A percentile compares a stretch with the other conserved stretches of the same genome.
Evolutionary conservation across 2,888 invertebrate genomes (phyloP).

Genomic region (Pinctada fucata): DNA sequence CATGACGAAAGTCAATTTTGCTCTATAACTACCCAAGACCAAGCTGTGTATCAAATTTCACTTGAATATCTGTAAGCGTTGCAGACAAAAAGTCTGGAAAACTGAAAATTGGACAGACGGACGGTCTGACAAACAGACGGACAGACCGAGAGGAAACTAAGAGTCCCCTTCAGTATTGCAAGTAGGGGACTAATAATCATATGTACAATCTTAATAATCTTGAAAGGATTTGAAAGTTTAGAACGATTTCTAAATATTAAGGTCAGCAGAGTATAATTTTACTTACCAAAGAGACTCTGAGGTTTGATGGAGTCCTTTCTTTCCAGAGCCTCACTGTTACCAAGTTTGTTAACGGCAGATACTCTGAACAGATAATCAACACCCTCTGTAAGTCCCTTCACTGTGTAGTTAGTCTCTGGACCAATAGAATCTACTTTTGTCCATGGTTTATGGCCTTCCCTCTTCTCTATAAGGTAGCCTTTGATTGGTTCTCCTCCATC

Average conservation of each 20-base stretch:
- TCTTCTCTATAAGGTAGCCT: conserved; percentile 88
- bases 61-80: too few species aligned
- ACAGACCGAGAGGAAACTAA: too few species aligned
- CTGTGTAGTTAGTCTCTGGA: conserved; percentile 78
- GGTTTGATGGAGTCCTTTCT: conserved; percentile 62
- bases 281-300: conserved; percentile 70
- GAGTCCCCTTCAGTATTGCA: too few species aligned
- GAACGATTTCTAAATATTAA: neutral
- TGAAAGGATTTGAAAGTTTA: neutral
- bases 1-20: too few species aligned
- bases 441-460: conserved; percentile 79
- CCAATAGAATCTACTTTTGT: conserved; percentile 49
- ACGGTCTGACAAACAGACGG: too few species aligned
- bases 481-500: conserved; percentile 89
- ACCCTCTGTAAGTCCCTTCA: conserved; percentile 84
- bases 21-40: too few species aligned
- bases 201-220: neutral
- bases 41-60: too few species aligned
- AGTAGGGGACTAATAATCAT: too few species aligned
- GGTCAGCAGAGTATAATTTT: too few species aligned
- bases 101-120: too few species aligned
- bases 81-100: too few species aligned
- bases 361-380: conserved; percentile 91
- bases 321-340: conserved; percentile 85
- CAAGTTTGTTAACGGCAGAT: conserved; percentile 90